Evolutionary conservation across 1,140 invertebrate genomes (phyloP).

Genomic region (Latrodectus geometricus): DNA sequence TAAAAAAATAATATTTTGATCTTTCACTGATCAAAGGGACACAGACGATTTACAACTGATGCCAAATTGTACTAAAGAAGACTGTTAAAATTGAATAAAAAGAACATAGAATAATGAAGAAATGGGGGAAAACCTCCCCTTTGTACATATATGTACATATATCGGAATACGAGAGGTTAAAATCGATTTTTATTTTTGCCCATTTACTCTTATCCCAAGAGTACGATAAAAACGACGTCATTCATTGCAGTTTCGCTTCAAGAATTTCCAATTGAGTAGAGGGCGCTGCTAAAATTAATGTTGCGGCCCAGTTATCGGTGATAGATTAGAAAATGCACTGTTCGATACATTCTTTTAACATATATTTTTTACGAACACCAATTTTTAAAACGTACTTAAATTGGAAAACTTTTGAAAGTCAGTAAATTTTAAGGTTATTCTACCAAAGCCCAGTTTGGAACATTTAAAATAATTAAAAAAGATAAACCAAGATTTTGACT

Average conservation of each 20-base stretch:
- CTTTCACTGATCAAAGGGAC: background rate
- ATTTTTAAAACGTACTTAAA: conserved; percentile 46
- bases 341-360: conserved; percentile 28
- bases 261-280: conserved; percentile 46
- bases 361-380: conserved; percentile 12
- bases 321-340: conserved; percentile 56
- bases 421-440: background rate
- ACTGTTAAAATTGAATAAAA: conserved; percentile 11
- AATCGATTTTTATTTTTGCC: conserved; percentile 52
- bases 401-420: conserved; percentile 38
- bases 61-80: background rate
- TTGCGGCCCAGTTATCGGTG: conserved; percentile 48
- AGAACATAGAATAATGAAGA: conserved; percentile 10
- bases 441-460: background rate
- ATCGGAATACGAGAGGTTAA: conserved; percentile 55
- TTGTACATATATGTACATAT: conserved; percentile 44
- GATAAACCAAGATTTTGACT: no score
- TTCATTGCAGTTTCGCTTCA: conserved; percentile 49
- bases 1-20: background rate
- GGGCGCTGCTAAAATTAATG: conserved; percentile 54
- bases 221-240: conserved; percentile 58
- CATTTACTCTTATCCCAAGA: conserved; percentile 47
- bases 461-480: no score
- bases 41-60: background rate
- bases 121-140: background rate